These are phyloP conservation scores for Helostoma temminkii DNA, from an alignment of 2,797 vertebrate species.

Conservation along the genomic window DNA sequence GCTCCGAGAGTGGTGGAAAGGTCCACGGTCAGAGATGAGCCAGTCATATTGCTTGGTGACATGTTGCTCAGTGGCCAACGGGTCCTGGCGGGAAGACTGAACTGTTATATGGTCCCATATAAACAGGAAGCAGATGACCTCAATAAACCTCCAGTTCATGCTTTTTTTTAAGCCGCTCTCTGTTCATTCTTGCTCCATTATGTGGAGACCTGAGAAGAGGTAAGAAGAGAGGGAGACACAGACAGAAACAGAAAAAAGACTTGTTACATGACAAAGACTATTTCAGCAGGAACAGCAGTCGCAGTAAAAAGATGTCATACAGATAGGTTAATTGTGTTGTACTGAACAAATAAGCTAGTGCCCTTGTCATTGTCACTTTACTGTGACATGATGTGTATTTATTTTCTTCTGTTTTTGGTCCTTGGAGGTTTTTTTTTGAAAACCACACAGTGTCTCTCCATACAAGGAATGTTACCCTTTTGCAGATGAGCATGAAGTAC, in stretches of 20 bases:
- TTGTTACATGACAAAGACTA: constrained; percentile 70
- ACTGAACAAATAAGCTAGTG: constrained; percentile 67
- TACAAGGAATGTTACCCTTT: constrained; percentile 66
- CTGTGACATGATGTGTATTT: constrained; percentile 63
- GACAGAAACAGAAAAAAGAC: constrained; percentile 60
- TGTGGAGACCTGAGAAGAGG: constrained; percentile 92
- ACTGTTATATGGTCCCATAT: constrained; percentile 99
- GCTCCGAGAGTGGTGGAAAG: constrained; percentile 99
- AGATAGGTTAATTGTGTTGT: constrained; percentile 72
- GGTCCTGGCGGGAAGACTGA: constrained; percentile 96
- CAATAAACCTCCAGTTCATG: constrained; percentile 99
- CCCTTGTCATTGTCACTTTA: constrained; percentile 70
- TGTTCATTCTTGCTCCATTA: constrained; percentile 99
- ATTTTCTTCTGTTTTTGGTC: constrained; percentile 47
- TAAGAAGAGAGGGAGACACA: constrained; percentile 45
- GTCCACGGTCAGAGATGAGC: constrained; percentile 99
- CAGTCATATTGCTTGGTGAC: constrained; percentile 99
- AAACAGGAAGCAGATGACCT: constrained; percentile 99
- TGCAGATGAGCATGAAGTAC: constrained; percentile 67
- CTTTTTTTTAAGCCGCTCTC: constrained; percentile 99
- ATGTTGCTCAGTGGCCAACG: constrained; percentile 96
- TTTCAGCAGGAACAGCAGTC: constrained; percentile 64
- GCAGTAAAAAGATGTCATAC: constrained; percentile 61
- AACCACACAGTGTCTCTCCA: constrained; percentile 38
- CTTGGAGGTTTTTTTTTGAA: constrained; percentile 36